Base-by-base conservation (phyloP, 2,113 vertebrate genomes). In the Thryonomys swinderianus region DNA sequence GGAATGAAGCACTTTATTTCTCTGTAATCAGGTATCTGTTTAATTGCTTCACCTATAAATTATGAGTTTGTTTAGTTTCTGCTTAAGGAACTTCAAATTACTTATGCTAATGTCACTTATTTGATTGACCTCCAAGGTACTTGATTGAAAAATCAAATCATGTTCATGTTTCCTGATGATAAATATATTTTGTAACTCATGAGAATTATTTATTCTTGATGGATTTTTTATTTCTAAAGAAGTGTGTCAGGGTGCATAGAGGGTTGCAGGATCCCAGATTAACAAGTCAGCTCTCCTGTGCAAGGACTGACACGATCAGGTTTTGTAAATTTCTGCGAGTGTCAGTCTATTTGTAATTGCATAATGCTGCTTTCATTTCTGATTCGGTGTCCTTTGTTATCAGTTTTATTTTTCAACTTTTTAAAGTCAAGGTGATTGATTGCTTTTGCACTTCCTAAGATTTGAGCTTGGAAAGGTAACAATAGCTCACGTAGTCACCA, bases 401-500 rank as follows among this genome's bases (percentile, higher is more conserved):
- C 51, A 55, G 2, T 95, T 93, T 87, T 88, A 87, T 51, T 91
- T 78, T 64, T 34, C 30, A 66, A 4, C 3, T 21, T 82, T 82
- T 82, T 83, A 45, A 95, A 95, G 82, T 86, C 1, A 71, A 78
- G 8, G 45, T 71, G 34, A 13, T 88, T 93, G 34, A 13, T 88
- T 93, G 91, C 57, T 64, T 85, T 84, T 62, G 67, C 16, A 64
- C 94, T 92, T 92, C 61, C 11, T 94, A 57, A 86, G 21, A 78
- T 71, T 42, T 30, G 11, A 82, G 16, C 85, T 57, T 82, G 6
- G 71, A 79, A 88, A 71, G 6, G 6, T 94, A 85, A 34, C 32
- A 71, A 62, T 42, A 34, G 1, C 3, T 89, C 16, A 76, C 18
- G 30, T 8, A 62, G n/a, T 37, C 61, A 55, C 62, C 0, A 40